Base-by-base conservation (phyloP, 1,140 invertebrate genomes). In the Plodia interpunctella region DNA sequence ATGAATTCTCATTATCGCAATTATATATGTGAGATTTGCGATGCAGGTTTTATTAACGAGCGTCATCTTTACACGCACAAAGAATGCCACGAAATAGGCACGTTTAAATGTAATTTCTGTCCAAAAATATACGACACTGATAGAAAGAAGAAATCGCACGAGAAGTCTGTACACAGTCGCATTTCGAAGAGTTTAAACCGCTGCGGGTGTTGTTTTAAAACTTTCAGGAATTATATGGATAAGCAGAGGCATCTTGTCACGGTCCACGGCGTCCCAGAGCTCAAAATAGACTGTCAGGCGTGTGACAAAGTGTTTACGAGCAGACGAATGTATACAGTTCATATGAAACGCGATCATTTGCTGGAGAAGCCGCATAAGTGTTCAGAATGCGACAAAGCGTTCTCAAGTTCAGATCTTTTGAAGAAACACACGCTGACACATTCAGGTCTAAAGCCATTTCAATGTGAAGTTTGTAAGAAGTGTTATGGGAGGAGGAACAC, bases 361-460 rank as follows among this genome's bases (percentile, higher is more conserved):
- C 17, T 62, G 30, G 62, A 68, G 19, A 49, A 55, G 5, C 28
- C 19, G 6, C 53, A 61, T 32, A 59, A 66, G 13, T 88, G 86
- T 25, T 13, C 57, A 0, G 5, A 78, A 0, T 90, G 83, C 38
- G 74, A 79, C 1, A 87, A 73, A 59, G 74, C 66, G 3, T 65
- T 87, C n/a, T 63, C 75, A 17, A 65, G 2, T 57, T 70, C 44
- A 35, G 62, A 9, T 67, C 65, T 53, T 15, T 76, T 61, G 11
- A 73, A 3, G 32, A 19, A 59, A 0, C 70, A 73, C 10, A 76
- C 83, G 65, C 62, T 81, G 6, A 71, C 68, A 13, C 91, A 92
- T 64, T 94, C 93, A 0, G 93, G 94, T 0, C 92, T 93, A 63
- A 92, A 93, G 58, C 93, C 93, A 2, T 64, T 58, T 20, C 19